A percentile compares a stretch with the other conserved stretches of the same genome.
These are phyloP conservation scores for Calcarius lapponicus DNA, from an alignment of 2,797 vertebrate genomes.

Conservation along the genomic window DNA sequence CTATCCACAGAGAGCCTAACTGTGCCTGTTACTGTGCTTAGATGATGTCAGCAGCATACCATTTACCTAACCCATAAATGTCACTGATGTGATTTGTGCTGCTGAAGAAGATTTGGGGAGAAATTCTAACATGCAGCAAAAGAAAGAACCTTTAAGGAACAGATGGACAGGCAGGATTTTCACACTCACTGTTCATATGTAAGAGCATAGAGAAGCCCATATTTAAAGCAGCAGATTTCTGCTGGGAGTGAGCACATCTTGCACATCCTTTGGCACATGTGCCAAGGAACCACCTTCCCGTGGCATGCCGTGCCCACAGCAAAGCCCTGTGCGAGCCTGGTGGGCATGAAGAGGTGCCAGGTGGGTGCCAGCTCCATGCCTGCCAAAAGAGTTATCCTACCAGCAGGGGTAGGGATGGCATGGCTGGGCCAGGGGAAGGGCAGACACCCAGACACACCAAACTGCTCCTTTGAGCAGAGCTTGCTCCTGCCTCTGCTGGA, in stretches of 20 bases:
- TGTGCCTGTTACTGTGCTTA: constrained; percentile 50
- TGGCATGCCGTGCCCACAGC: rapidly evolving
- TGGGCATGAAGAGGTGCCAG: background rate
- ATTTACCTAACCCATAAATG: constrained; percentile 53
- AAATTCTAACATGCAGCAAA: background rate
- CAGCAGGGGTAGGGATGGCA: background rate
- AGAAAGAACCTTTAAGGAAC: constrained; percentile 55
- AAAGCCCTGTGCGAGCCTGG: background rate
- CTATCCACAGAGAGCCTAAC: background rate
- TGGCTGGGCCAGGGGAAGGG: background rate
- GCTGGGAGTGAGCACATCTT: constrained; percentile 48
- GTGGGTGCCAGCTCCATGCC: background rate
- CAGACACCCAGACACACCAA: rapidly evolving
- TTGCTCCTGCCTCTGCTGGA: background rate
- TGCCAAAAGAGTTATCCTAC: background rate
- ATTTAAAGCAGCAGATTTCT: constrained; percentile 47
- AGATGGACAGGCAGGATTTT: constrained; percentile 62
- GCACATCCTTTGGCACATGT: background rate
- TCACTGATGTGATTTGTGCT: constrained; percentile 37
- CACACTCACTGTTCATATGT: constrained; percentile 29
- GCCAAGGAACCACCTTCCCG: background rate
- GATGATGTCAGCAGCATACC: constrained; percentile 48
- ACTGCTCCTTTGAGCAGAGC: background rate
- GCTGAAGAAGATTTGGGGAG: constrained; percentile 33
- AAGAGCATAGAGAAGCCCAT: background rate